Percentiles rank a stretch among this genome's conserved stretches.
Evolutionary conservation across 1,140 invertebrate genomes (phyloP).

Genomic region (Amyelois transitella): DNA sequence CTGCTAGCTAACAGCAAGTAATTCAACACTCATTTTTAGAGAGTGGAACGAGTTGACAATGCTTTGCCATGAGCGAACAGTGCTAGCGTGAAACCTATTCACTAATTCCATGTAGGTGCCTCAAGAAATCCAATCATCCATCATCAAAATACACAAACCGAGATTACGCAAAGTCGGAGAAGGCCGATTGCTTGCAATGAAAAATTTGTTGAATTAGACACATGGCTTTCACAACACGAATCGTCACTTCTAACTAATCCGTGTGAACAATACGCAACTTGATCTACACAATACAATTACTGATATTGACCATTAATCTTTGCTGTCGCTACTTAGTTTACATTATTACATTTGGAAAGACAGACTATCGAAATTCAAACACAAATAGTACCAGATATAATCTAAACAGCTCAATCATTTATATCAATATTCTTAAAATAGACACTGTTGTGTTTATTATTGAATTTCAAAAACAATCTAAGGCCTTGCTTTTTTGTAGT

Average conservation of each 20-base stretch:
- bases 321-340: background rate
- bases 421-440: background rate
- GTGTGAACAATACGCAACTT: background rate
- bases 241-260: constrained; percentile 2
- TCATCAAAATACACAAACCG: constrained; percentile 5
- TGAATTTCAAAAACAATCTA: background rate
- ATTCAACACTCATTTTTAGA: constrained; percentile 6
- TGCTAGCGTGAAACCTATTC: background rate
- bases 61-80: background rate
- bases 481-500: background rate
- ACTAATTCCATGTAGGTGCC: background rate
- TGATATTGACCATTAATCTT: background rate
- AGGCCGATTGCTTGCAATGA: constrained; percentile 25
- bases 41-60: constrained; percentile 7
- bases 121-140: constrained; percentile 1
- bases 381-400: background rate
- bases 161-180: constrained; percentile 5
- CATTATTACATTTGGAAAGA: background rate
- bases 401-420: background rate
- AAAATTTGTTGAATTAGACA: constrained; percentile 29
- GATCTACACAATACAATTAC: background rate
- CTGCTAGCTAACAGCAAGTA: background rate
- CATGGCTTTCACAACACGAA: constrained; percentile 19
- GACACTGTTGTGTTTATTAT: background rate
- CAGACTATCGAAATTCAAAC: background rate